Evolutionary conservation across 2,797 vertebrate genomes (phyloP).

Genomic region (Anas capensis): DNA sequence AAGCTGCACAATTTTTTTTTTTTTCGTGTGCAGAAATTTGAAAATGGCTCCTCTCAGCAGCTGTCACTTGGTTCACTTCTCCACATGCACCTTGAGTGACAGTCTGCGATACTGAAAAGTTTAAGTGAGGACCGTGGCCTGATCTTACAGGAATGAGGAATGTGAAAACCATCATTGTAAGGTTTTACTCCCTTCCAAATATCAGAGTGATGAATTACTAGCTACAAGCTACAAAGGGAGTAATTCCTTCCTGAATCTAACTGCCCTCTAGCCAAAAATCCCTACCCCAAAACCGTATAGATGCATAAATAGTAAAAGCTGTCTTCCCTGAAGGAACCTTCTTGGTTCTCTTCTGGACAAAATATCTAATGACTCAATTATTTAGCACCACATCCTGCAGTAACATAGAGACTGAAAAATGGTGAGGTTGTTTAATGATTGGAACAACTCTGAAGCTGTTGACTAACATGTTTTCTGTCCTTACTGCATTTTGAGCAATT

Average conservation of each 20-base stretch:
- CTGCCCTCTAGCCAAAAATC: fast-evolving
- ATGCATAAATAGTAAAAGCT: neutral
- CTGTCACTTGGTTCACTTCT: neutral
- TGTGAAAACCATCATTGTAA: neutral
- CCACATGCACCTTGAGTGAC: neutral
- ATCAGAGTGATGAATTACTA: neutral
- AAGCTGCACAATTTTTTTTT: neutral
- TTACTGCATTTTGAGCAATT: conserved; percentile 69
- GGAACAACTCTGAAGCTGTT: conserved; percentile 43
- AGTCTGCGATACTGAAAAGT: neutral
- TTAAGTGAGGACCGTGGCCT: neutral
- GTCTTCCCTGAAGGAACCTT: neutral
- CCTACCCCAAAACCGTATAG: fast-evolving
- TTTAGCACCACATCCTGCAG: neutral
- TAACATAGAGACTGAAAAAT: neutral
- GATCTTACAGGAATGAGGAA: neutral
- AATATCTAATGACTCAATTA: neutral
- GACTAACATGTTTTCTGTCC: conserved; percentile 44
- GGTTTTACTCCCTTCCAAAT: neutral
- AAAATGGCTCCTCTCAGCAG: neutral
- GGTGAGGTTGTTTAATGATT: neutral
- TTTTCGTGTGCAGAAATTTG: neutral
- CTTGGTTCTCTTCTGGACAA: neutral
- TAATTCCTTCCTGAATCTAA: neutral
- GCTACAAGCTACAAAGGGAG: neutral